A percentile compares a stretch with the other conserved stretches of the same genome.
Conservation (phyloP, 2,113 vertebrate species). For the Grammomys surdaster region DNA sequence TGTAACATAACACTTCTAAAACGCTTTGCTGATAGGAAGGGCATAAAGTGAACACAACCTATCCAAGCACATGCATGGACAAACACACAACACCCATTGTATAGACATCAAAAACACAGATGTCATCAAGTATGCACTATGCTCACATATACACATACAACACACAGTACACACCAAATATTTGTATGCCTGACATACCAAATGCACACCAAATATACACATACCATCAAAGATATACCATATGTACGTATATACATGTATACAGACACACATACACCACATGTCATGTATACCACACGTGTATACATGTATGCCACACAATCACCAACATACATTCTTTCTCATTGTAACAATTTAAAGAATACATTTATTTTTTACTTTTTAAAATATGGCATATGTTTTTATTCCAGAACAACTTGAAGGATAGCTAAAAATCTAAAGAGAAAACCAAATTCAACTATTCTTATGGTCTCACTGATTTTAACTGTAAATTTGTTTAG, state of each 20-base stretch:
- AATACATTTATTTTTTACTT: not conserved
- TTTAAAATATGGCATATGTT: not conserved
- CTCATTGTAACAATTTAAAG: not conserved
- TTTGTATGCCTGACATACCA: not conserved
- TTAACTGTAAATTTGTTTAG: not conserved
- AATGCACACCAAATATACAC: not conserved
- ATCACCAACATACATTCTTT: not conserved
- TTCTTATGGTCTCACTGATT: not conserved
- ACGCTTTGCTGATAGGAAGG: not conserved
- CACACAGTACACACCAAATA: not conserved
- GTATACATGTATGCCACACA: too few relatives aligned
- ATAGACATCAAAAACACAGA: not conserved
- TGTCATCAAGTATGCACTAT: not conserved
- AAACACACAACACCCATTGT: not conserved
- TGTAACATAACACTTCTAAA: not conserved
- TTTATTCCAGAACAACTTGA: not conserved
- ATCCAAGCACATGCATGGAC: rapidly evolving
- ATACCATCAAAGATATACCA: not conserved
- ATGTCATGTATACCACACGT: too few relatives aligned
- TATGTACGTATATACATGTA: not conserved
- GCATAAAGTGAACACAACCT: rapidly evolving
- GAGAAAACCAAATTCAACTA: not conserved
- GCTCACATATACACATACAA: not conserved
- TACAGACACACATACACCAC: not conserved
- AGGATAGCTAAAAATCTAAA: not conserved